Percentiles rank a stretch among this genome's conserved stretches.
Conservation (phyloP, 2,888 invertebrate genomes). For the Digitonthophagus gazella region DNA sequence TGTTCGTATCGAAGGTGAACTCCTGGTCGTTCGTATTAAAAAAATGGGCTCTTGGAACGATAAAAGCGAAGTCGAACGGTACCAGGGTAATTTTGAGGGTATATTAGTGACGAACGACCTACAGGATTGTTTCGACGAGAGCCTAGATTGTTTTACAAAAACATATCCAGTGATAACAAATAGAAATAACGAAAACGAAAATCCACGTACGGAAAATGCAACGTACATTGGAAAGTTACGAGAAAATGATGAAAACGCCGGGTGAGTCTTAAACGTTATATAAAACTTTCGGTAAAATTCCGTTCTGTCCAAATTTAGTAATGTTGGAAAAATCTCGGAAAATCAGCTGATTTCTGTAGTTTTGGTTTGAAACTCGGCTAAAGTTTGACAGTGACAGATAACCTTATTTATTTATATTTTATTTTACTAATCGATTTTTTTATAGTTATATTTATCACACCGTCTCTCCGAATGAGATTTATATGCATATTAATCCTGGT, state of each 20-base stretch:
- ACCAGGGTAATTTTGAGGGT: constrained; percentile 44
- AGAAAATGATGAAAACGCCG: constrained; percentile 52
- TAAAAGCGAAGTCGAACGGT: constrained; percentile 23
- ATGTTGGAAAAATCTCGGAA: constrained; percentile 31
- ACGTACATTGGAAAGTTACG: constrained; percentile 50
- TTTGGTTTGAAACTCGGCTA: constrained; percentile 28
- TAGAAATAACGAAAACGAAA: constrained; percentile 38
- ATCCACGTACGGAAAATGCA: constrained; percentile 40
- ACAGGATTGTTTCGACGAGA: constrained; percentile 54
- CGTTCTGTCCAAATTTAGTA: constrained; percentile 41
- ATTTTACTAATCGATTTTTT: constrained; percentile 31
- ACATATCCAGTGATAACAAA: constrained; percentile 49
- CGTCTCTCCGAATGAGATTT: constrained; percentile 67
- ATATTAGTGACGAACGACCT: constrained; percentile 56
- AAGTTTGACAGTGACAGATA: constrained; percentile 18
- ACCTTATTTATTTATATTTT: constrained; percentile 9
- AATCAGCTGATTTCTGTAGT: constrained; percentile 33
- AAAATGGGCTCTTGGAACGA: constrained; percentile 36
- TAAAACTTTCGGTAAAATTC: constrained; percentile 21
- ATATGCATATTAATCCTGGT: constrained; percentile 69
- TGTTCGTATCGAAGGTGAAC: constrained; percentile 23
- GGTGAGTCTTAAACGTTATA: constrained; percentile 47
- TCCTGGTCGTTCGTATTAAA: constrained; percentile 21
- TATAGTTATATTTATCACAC: constrained; percentile 68
- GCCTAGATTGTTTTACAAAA: constrained; percentile 51